Conservation (phyloP, 2,888 invertebrate genomes). For the Ypsolopha scabrella region DNA sequence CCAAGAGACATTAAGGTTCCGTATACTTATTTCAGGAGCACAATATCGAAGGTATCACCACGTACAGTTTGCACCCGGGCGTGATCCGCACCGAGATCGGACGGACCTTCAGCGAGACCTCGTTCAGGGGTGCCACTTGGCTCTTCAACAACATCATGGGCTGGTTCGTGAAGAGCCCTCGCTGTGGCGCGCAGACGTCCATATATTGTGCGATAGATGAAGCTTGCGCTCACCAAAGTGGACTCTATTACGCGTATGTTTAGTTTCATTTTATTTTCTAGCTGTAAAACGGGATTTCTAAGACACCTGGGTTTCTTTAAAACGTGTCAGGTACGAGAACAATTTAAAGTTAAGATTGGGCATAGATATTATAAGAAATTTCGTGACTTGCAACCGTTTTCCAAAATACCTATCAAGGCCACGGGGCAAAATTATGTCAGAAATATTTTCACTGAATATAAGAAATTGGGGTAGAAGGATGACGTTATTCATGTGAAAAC, state of each 20-base stretch:
- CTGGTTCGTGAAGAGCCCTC: conserved; percentile 65
- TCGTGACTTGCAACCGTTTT: too few relatives aligned
- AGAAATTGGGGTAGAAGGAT: too few relatives aligned
- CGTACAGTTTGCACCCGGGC: conserved; percentile 75
- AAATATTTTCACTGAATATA: too few relatives aligned
- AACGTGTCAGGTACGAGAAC: too few relatives aligned
- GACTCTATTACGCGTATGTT: conserved; percentile 62
- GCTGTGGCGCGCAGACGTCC: conserved; percentile 80
- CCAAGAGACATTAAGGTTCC: too few relatives aligned
- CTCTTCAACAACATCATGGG: conserved; percentile 34
- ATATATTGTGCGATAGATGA: conserved; percentile 78
- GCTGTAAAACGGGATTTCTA: too few relatives aligned
- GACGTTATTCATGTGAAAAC: too few relatives aligned
- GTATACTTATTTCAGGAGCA: conserved; percentile 26
- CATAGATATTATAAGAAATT: too few relatives aligned
- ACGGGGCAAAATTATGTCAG: too few relatives aligned
- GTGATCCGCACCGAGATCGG: conserved; percentile 74
- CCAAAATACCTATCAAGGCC: too few relatives aligned
- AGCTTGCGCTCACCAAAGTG: conserved; percentile 66
- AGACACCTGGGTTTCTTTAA: too few relatives aligned
- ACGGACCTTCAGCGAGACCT: conserved; percentile 60
- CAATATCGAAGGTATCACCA: conserved; percentile 55
- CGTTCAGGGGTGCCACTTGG: conserved; percentile 34
- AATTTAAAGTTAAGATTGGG: too few relatives aligned
- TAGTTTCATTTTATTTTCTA: neutral